phyloP scores from a whole-genome alignment of 2,113 vertebrate genomes.

The Speoplatyrhinus poulsoni region DNA sequence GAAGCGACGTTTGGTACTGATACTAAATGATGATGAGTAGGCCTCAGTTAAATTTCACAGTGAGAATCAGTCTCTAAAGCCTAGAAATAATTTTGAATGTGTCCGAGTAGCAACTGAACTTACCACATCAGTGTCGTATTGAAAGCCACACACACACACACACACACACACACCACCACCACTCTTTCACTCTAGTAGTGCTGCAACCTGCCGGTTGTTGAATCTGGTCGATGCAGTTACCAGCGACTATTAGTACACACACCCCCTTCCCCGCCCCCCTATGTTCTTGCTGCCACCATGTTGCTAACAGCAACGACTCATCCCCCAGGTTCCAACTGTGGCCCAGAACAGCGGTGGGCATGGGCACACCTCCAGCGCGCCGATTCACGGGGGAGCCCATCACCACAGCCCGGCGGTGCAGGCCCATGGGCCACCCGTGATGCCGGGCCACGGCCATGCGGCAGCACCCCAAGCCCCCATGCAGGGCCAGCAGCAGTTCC shows the following conservation, averaged over 20 bases:
- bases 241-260: not conserved
- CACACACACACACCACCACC: too few species aligned
- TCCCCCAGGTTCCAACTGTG: constrained; percentile 85
- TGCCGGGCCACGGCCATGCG: constrained; percentile 85
- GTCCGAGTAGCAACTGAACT: too few species aligned
- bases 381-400: constrained; percentile 85
- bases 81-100: too few species aligned
- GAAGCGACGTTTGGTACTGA: too few species aligned
- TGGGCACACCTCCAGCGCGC: constrained; percentile 81
- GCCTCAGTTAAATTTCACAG: too few species aligned
- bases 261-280: not conserved
- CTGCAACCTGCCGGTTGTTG: too few species aligned
- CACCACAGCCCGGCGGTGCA: constrained; percentile 86
- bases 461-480: constrained; percentile 84
- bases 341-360: constrained; percentile 90
- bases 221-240: not conserved
- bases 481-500: constrained; percentile 96
- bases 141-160: too few species aligned
- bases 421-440: constrained; percentile 80
- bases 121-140: too few species aligned
- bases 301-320: constrained; percentile 1
- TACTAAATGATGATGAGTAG: too few species aligned
- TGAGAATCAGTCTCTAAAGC: too few species aligned
- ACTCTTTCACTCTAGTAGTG: too few species aligned
- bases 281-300: not conserved